These are phyloP conservation scores for Sprattus sprattus DNA, from an alignment of 2,113 vertebrate species.

Conservation along the genomic window DNA sequence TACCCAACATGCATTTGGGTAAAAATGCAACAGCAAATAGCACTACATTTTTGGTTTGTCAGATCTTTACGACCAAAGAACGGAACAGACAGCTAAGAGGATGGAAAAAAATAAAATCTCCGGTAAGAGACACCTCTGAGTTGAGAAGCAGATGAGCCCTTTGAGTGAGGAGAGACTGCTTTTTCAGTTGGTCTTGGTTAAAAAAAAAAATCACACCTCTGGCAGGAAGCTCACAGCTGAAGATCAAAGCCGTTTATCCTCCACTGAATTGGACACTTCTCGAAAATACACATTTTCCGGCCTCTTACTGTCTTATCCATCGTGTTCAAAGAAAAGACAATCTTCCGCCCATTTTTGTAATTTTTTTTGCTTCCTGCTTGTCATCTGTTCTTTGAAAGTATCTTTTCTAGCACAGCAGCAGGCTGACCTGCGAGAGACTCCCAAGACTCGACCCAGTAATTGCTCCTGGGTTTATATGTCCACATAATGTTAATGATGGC, in stretches of 20 bases:
- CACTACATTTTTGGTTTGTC: not conserved
- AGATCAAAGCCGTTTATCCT: constrained; percentile 9
- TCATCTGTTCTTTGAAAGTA: constrained; percentile 9
- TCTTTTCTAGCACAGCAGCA: not conserved
- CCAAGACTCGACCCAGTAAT: not conserved
- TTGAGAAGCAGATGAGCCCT: not conserved
- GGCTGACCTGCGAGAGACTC: not conserved
- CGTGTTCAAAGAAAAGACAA: not conserved
- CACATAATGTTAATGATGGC: constrained; percentile 28
- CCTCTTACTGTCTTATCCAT: not conserved
- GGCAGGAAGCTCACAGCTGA: not conserved
- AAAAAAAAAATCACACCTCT: not conserved
- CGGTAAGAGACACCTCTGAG: not conserved
- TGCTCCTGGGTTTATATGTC: not conserved
- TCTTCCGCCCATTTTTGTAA: not conserved
- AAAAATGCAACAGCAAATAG: not conserved
- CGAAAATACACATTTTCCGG: not conserved
- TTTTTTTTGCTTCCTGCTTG: not conserved
- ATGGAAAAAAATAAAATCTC: not conserved
- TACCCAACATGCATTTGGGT: not conserved
- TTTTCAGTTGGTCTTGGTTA: not conserved
- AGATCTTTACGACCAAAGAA: not conserved
- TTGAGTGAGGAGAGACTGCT: not conserved
- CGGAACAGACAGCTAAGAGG: not conserved
- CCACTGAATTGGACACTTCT: not conserved